Base-by-base conservation (phyloP, 2,113 vertebrate genomes). In the Lipophrys pholis region DNA sequence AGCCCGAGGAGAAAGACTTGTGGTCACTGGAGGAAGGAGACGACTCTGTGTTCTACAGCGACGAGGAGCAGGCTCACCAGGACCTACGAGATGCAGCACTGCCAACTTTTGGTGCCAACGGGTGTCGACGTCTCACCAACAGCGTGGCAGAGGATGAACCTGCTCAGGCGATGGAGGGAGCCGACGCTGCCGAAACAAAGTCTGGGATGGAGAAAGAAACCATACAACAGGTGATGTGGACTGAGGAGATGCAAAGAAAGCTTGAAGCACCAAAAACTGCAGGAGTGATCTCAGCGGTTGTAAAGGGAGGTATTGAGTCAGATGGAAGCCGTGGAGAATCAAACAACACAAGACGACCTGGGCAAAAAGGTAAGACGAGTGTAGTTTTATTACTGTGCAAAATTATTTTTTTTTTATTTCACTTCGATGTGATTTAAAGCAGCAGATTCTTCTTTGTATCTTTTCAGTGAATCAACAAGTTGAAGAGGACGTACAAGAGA, bases 1-100 rank as follows among this genome's bases (percentile, higher is more conserved):
- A 83, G 16, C 6, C 77, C 6, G 75, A 48, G 5, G 83, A 82
- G 0, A 71, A 10, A 57, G 69, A 77, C 0, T 9, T 61, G 7
- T 77, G 69, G 79, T 73, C 53, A 2, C 17, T 71, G 54, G 86
- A 89, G 40, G 89, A 92, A 54, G 92, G 89, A 45, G 91, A 94
- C 5, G 90, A 93, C 73, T 89, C 89, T 0, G 91, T 93, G 41
- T 94, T 94, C 70, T 92, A 91, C 79, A 89, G 90, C 0, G 89
- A 89, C 3, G 89, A 89, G 17, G 90, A 90, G 40, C 84, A 89
- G 45, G 21, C 63, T 54, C 61, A 63, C 2, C 60, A 68, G 72
- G 75, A 69, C 9, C 21, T 7, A 0, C 42, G 55, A 17, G 35
- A 15, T 11, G 21, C 40, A 9, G 1, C 12, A 38, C 21, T 58